phyloP scores from a whole-genome alignment of 2,888 invertebrate genomes.

The Nymphalis polychloros region DNA sequence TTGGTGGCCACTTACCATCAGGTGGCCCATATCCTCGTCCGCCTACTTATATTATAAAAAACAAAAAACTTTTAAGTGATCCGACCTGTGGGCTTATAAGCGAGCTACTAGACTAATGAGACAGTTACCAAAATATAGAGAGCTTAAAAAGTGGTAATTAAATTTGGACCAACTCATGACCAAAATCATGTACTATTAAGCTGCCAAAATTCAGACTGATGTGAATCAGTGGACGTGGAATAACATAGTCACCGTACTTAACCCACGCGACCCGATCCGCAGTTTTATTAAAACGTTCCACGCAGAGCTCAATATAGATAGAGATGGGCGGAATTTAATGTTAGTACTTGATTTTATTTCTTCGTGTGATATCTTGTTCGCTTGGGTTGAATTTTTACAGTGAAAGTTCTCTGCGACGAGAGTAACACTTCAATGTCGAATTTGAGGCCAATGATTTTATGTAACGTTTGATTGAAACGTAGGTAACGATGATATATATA shows the following conservation, averaged over 20 bases:
- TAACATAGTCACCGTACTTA: conserved; percentile 7
- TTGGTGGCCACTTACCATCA: too few relatives aligned
- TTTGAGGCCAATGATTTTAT: too few relatives aligned
- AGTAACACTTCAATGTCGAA: too few relatives aligned
- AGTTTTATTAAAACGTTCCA: conserved; percentile 12
- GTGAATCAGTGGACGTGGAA: background rate
- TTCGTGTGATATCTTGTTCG: background rate
- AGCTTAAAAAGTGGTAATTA: background rate
- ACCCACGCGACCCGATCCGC: conserved; percentile 1
- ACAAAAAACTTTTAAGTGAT: too few relatives aligned
- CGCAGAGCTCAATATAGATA: conserved; percentile 11
- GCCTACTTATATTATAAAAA: too few relatives aligned
- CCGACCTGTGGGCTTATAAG: too few relatives aligned
- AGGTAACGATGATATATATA: too few relatives aligned
- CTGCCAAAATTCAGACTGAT: background rate
- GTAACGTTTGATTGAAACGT: too few relatives aligned
- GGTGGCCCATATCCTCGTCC: too few relatives aligned
- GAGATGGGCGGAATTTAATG: conserved; percentile 5
- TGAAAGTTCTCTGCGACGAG: too few relatives aligned
- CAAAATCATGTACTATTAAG: background rate
- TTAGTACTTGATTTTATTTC: background rate
- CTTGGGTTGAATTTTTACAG: background rate
- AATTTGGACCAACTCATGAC: background rate
- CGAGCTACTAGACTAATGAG: too few relatives aligned
- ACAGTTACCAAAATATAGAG: too few relatives aligned